Evolutionary conservation across 1,140 invertebrate species (phyloP), one percentile per base, ranked within the genome.

Genomic region (Cyphomyrmex costatus): DNA sequence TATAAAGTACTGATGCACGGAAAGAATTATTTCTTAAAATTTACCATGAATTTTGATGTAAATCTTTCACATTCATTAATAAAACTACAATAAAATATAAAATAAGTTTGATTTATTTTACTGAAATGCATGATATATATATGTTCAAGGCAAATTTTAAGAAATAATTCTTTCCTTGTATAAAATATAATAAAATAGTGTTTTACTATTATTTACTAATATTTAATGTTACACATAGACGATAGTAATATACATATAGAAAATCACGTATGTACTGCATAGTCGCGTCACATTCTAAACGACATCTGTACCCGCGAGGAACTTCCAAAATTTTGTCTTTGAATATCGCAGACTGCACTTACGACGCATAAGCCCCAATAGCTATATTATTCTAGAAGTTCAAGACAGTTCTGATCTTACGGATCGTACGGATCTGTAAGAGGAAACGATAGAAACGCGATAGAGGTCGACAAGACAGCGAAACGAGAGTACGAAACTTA

Each of bases 401-500:
- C 53, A 24, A 82, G 1, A 33, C 46, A 30, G 66, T 30, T 58
- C 65, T 68, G 21, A 49, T 68, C 36, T 27, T 46, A 68, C 36
- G 30, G 21, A 49, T 68, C 36, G 16, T 46, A 68, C 36, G 30
- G 24, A 30, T 80, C 10, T 46, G 6, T 7, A 36, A 60, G 63
- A 84, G 71, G 1, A 36, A 53, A 21, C 24, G 30, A 65, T 27
- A 49, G 21, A 71, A 49, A n/a, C 6, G 66, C 7, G 42, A 0
- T 14, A 65, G 24, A 60, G 27, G 2, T 21, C 12, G 61, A 61
- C 42, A 27, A 79, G 74, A 53, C 3, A 5, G 78, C 30, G 30
- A 56, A 79, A 60, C 16, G 53, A 33, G 60, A 36, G 12, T 56
- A 12, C 49, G 27, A 80, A 89, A 86, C 36, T 86, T 86, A n/a